Percentiles rank a stretch among this genome's conserved stretches.
Evolutionary conservation across 2,113 vertebrate genomes (phyloP).

Genomic region (Morone chrysops): DNA sequence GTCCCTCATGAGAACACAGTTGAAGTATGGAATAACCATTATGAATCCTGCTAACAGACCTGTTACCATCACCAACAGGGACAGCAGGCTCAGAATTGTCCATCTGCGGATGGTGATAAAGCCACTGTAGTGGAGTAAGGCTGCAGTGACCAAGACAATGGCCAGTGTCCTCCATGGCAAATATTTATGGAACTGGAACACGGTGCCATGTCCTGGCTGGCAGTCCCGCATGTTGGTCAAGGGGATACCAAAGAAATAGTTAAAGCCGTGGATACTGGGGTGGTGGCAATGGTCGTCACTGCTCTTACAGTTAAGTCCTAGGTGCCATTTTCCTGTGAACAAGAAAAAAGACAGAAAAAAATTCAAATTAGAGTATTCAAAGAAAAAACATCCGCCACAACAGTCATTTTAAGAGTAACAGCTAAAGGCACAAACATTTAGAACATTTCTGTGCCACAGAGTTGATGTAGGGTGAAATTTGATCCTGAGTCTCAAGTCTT

Average conservation of each 20-base stretch:
- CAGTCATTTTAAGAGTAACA: too few species aligned
- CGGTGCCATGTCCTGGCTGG: constrained; percentile 82
- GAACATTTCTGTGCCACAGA: too few species aligned
- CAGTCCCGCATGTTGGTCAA: constrained; percentile 91
- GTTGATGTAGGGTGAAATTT: too few species aligned
- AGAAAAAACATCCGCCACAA: too few species aligned
- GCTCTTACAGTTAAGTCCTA: constrained; percentile 88
- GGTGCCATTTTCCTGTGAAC: constrained; percentile 90
- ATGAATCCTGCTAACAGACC: constrained; percentile 70
- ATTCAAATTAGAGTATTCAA: too few species aligned
- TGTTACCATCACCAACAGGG: constrained; percentile 3
- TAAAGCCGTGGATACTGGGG: constrained; percentile 88
- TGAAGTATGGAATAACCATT: constrained; percentile 82
- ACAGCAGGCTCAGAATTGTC: constrained; percentile 42
- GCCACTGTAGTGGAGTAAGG: constrained; percentile 55
- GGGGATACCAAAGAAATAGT: constrained; percentile 89
- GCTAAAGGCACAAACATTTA: too few species aligned
- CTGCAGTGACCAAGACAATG: constrained; percentile 62
- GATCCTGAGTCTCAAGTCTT: too few species aligned
- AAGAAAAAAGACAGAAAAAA: background rate
- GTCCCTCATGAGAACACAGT: constrained; percentile 90
- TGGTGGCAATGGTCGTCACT: constrained; percentile 92
- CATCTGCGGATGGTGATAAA: constrained; percentile 56
- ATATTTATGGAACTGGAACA: constrained; percentile 75
- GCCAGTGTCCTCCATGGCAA: constrained; percentile 55